Evolutionary conservation across 2,797 vertebrate genomes (phyloP).

Genomic region (Masticophis lateralis): DNA sequence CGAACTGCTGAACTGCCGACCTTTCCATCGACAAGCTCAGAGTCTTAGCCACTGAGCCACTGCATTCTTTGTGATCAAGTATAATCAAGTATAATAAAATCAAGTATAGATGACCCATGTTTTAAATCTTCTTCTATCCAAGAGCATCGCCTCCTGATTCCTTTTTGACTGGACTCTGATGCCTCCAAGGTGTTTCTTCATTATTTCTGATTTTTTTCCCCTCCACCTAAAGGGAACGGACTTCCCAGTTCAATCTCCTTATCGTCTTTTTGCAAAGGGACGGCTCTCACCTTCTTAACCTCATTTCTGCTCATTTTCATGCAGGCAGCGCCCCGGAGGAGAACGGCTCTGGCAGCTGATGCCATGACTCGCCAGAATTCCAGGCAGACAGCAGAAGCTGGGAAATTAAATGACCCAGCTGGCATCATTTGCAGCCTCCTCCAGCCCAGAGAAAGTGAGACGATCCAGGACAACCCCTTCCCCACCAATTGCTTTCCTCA

Average conservation of each 20-base stretch:
- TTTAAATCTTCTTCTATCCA: not conserved
- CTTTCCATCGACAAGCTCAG: no score
- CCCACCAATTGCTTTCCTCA: fast-evolving
- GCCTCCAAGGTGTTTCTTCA: not conserved
- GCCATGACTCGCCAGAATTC: not conserved
- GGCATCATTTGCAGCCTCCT: not conserved
- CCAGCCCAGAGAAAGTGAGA: not conserved
- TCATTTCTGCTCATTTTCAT: constrained; percentile 8
- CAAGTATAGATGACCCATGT: not conserved
- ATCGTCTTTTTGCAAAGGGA: not conserved
- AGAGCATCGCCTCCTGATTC: not conserved
- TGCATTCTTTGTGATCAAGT: no score
- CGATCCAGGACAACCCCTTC: not conserved
- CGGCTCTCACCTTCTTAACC: constrained; percentile 8
- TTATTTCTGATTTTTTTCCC: not conserved
- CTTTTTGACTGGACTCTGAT: not conserved
- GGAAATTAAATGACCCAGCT: constrained; percentile 4
- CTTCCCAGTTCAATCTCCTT: not conserved
- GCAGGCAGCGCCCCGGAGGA: not conserved
- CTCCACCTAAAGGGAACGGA: not conserved
- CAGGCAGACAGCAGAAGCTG: constrained; percentile 33
- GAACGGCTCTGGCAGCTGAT: not conserved
- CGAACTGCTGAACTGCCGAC: no score
- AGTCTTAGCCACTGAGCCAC: no score
- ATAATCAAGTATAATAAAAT: not conserved